These are phyloP conservation scores for Poliocrania exsul DNA, from an alignment of 2,797 vertebrate species.

Conservation along the genomic window DNA sequence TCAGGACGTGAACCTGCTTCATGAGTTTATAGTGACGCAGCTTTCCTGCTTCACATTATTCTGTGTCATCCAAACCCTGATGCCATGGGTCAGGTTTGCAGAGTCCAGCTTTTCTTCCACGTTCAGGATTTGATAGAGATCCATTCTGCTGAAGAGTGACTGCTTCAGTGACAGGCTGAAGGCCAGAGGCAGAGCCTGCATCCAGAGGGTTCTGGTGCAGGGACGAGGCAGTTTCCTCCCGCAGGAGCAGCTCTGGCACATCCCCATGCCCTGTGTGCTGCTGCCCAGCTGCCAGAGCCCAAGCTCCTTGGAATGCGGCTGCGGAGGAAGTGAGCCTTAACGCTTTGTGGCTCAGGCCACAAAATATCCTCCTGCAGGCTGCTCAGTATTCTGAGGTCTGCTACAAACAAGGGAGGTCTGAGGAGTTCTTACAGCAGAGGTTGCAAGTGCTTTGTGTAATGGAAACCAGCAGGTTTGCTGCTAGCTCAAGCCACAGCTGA, in stretches of 20 bases:
- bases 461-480: neutral
- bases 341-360: neutral
- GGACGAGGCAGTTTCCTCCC: slow-evolving; percentile 44
- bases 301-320: neutral
- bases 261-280: neutral
- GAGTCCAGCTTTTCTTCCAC: neutral
- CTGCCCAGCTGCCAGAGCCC: slow-evolving; percentile 30
- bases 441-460: neutral
- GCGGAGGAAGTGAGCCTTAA: neutral
- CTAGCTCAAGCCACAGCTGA: neutral
- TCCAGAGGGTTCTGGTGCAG: neutral
- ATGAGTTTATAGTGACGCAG: neutral
- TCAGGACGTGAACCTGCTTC: neutral
- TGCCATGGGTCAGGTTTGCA: neutral
- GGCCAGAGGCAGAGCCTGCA: neutral
- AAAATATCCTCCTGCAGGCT: neutral
- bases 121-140: neutral
- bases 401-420: neutral
- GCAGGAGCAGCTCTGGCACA: slow-evolving; percentile 41
- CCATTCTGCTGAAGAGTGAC: neutral
- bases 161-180: neutral
- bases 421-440: slow-evolving; percentile 10
- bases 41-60: neutral
- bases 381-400: neutral
- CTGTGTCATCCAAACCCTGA: neutral